phyloP scores from a whole-genome alignment of 2,888 invertebrate genomes.

The Allacma fusca region DNA sequence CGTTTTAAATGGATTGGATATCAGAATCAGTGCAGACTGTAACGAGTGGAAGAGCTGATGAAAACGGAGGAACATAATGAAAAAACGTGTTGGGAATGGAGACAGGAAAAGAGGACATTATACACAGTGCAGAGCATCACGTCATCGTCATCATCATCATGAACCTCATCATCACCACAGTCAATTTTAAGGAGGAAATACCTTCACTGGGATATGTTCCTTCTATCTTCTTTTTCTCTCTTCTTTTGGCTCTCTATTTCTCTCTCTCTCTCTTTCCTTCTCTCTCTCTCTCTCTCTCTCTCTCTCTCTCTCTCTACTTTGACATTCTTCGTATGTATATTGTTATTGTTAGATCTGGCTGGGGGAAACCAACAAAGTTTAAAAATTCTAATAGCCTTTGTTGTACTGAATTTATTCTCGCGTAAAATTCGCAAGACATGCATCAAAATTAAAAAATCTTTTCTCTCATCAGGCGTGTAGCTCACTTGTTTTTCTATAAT shows the following conservation, averaged over 20 bases:
- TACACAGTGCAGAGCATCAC: background rate
- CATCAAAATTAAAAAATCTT: slow-evolving; percentile 42
- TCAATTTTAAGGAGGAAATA: slow-evolving; percentile 10
- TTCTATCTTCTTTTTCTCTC: too few relatives aligned
- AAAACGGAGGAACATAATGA: background rate
- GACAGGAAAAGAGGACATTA: slow-evolving; percentile 37
- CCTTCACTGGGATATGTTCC: background rate
- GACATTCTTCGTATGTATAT: background rate
- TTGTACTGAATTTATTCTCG: slow-evolving; percentile 26
- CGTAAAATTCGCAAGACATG: slow-evolving; percentile 41
- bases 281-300: background rate
- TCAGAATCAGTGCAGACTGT: slow-evolving; percentile 30
- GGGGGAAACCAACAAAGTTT: slow-evolving; percentile 18
- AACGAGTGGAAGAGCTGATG: background rate
- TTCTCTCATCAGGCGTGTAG: slow-evolving; percentile 41
- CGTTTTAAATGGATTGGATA: slow-evolving; percentile 36
- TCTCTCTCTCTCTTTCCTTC: background rate
- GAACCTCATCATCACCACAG: slow-evolving; percentile 16
- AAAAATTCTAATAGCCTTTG: slow-evolving; percentile 10
- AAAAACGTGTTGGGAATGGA: slow-evolving; percentile 18
- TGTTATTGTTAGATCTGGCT: background rate
- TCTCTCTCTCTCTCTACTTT: too few relatives aligned
- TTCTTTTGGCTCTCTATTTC: background rate
- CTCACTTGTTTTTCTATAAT: slow-evolving; percentile 34
- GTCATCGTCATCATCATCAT: slow-evolving; percentile 23